Evolutionary conservation across 1,140 invertebrate genomes (phyloP).

Genomic region (Penaeus indicus): DNA sequence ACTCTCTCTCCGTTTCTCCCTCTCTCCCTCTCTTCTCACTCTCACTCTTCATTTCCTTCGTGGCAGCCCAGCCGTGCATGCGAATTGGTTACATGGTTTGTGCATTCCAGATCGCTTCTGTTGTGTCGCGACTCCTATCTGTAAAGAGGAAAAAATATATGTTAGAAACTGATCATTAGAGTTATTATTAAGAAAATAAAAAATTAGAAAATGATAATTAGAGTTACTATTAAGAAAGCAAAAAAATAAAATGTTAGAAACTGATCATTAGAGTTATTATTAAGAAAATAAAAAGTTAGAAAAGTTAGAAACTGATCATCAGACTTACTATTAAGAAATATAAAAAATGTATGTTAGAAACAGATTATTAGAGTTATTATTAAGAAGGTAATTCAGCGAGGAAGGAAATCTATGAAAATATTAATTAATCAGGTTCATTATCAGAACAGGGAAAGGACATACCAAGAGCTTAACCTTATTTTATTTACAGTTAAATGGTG

Average conservation of each 20-base stretch:
- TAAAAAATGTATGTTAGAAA: not conserved
- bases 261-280: too few relatives aligned
- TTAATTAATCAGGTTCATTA: too few relatives aligned
- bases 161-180: not conserved
- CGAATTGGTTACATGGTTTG: too few relatives aligned
- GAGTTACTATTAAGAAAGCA: too few relatives aligned
- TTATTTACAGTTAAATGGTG: too few relatives aligned
- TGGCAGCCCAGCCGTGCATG: not conserved
- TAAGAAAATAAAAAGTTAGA: too few relatives aligned
- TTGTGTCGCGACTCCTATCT: not conserved
- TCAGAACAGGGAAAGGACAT: too few relatives aligned
- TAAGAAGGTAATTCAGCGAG: too few relatives aligned
- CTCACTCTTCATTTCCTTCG: conserved; percentile 13
- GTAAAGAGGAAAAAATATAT: not conserved
- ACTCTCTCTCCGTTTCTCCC: not conserved
- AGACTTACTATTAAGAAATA: not conserved
- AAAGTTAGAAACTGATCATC: too few relatives aligned
- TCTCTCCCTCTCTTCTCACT: conserved; percentile 13
- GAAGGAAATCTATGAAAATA: too few relatives aligned
- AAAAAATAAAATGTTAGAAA: too few relatives aligned
- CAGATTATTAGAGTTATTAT: not conserved
- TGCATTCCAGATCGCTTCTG: not conserved
- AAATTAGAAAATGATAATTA: not conserved
- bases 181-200: not conserved
- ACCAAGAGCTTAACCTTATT: too few relatives aligned